Evolutionary conservation across 2,888 invertebrate species (phyloP), one percentile per base, ranked within the genome.

Genomic region (Lepidocyrtoides sp.): DNA sequence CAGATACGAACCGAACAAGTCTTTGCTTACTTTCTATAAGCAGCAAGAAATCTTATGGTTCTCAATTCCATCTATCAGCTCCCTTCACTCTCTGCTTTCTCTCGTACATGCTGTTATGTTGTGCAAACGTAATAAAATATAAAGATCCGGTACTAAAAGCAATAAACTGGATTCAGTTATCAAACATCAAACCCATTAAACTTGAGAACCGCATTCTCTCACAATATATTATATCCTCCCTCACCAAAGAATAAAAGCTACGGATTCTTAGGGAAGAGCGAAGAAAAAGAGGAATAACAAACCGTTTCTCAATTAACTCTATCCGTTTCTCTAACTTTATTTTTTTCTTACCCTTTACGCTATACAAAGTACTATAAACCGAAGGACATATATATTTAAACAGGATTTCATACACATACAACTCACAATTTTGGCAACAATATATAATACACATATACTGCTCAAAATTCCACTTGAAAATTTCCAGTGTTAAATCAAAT

Each of bases 111-210:
- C 44, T 23, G 44, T n/a, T n/a, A n/a, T 57, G 57, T 57, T 85
- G 77, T 23, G 66, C 77, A 88, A 88, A 88, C 88, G 66, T 88
- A 88, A 88, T 88, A 88, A 88, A 88, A 69, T 81, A 88, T 81
- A 89, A 72, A 82, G 89, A 72, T 44, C 82, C 48, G 44, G 72
- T 57, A 41, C 89, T 69, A 72, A 89, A 89, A 89, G 89, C 89
- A 89, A 89, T 89, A 89, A 89, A 89, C 69, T 89, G 82, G 82
- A 72, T 72, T 89, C 89, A 89, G 89, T 89, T 89, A 89, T 89
- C 89, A 82, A 81, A 89, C 89, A 89, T 82, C 72, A 82, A 82
- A 82, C 72, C 81, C 82, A 82, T 89, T 89, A 89, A 82, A 89
- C 69, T 82, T 69, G 82, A 89, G 72, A 72, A 82, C 69, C 89